A percentile compares a stretch with the other conserved stretches of the same genome.
These are phyloP conservation scores for Pipa parva DNA, from an alignment of 2,113 vertebrate genomes.

Conservation along the genomic window DNA sequence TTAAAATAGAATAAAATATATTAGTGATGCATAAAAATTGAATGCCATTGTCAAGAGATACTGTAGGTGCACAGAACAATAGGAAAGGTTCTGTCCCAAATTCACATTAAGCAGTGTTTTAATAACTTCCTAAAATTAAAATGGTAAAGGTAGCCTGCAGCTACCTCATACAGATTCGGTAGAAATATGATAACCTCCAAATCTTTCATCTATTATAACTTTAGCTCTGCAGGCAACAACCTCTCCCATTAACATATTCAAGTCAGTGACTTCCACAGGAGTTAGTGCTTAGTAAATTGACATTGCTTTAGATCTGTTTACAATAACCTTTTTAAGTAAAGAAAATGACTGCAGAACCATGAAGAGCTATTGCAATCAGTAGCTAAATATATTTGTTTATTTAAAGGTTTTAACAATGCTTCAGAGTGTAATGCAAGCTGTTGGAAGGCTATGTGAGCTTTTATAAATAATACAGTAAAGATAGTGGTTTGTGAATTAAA, in stretches of 20 bases:
- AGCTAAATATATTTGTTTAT: conserved; percentile 2
- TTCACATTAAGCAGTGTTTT: conserved; percentile 30
- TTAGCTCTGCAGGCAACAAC: conserved; percentile 34
- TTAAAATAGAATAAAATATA: conserved; percentile 26
- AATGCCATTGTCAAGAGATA: background rate
- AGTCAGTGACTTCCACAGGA: conserved; percentile 36
- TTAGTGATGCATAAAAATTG: conserved; percentile 9
- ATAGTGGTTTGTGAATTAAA: too few species aligned
- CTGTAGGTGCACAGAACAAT: conserved; percentile 32
- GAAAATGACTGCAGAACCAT: conserved; percentile 16
- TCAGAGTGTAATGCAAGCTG: too few species aligned
- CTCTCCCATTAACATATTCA: conserved; percentile 38
- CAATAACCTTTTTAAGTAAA: conserved; percentile 24
- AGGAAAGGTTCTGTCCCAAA: conserved; percentile 37
- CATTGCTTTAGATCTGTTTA: conserved; percentile 41
- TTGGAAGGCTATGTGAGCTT: too few species aligned
- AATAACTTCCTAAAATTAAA: conserved; percentile 37
- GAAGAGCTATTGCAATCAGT: conserved; percentile 18
- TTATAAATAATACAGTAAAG: too few species aligned
- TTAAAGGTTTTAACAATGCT: background rate
- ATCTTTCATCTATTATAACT: conserved; percentile 40
- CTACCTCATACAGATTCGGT: conserved; percentile 38
- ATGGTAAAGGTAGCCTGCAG: conserved; percentile 34
- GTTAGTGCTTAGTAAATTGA: conserved; percentile 35
- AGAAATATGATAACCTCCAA: conserved; percentile 40